phyloP scores from a whole-genome alignment of 1,140 invertebrate genomes.

The Apolygus lucorum region DNA sequence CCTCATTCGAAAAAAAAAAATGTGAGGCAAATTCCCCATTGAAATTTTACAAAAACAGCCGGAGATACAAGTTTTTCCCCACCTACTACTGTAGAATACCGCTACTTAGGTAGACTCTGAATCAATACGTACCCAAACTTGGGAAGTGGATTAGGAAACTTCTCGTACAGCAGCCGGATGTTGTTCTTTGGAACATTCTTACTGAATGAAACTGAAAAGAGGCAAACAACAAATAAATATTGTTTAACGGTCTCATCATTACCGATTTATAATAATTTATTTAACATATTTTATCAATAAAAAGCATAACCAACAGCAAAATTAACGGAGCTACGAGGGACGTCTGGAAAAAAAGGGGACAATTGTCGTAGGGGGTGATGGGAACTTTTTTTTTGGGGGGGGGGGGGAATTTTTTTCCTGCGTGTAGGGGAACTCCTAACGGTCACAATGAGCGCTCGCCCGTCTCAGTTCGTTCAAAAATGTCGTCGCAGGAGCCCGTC shows the following conservation, averaged over 20 bases:
- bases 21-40: background rate
- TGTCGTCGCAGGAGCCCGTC: no score
- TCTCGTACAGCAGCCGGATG: conserved; percentile 74
- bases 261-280: background rate
- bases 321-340: no score
- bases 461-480: no score
- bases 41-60: background rate
- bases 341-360: background rate
- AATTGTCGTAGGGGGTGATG: background rate
- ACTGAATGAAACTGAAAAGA: conserved; percentile 56
- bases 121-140: conserved; percentile 49
- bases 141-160: conserved; percentile 45
- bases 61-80: background rate
- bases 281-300: no score
- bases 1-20: no score
- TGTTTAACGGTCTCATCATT: background rate
- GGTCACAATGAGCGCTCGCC: no score
- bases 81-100: no score
- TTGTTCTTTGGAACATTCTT: conserved; percentile 80
- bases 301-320: no score
- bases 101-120: no score
- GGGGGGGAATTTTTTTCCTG: no score
- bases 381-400: no score
- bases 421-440: no score
- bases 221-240: background rate